Percentiles rank a stretch among this genome's conserved stretches.
These are phyloP conservation scores for Siderastrea radians DNA, from an alignment of 92 coral and sea anemone genomes.

Conservation along the genomic window DNA sequence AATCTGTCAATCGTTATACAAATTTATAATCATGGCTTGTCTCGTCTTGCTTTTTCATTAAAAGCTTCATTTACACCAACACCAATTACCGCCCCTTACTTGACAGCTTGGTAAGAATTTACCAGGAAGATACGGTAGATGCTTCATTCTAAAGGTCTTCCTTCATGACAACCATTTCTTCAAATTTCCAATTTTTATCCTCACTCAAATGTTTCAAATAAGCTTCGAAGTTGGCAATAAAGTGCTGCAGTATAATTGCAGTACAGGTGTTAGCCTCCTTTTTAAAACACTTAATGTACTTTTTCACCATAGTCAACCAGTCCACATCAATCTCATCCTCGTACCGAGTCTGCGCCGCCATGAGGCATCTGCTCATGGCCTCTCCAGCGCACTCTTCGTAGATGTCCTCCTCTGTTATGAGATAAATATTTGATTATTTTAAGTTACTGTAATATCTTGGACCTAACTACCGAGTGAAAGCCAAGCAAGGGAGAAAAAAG, in stretches of 20 bases:
- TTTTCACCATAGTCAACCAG: not conserved
- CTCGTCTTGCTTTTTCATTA: too few relatives aligned
- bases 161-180: not conserved
- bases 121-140: too few relatives aligned
- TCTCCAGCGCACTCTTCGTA: slow-evolving; percentile 2
- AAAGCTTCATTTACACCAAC: too few relatives aligned
- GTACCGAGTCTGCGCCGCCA: not conserved
- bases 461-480: too few relatives aligned
- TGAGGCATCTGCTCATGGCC: not conserved
- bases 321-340: not conserved
- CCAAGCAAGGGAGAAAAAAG: too few relatives aligned
- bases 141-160: too few relatives aligned
- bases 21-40: too few relatives aligned
- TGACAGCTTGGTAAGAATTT: too few relatives aligned
- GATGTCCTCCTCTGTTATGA: not conserved
- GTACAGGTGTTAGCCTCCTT: not conserved
- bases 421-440: too few relatives aligned
- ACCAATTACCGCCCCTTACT: too few relatives aligned
- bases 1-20: too few relatives aligned
- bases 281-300: not conserved
- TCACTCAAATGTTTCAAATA: not conserved
- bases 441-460: too few relatives aligned
- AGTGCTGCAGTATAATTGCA: not conserved
- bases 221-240: not conserved
- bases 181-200: not conserved